These are phyloP conservation scores for Hipposideros armiger DNA, from an alignment of 2,113 vertebrate species.

Conservation along the genomic window DNA sequence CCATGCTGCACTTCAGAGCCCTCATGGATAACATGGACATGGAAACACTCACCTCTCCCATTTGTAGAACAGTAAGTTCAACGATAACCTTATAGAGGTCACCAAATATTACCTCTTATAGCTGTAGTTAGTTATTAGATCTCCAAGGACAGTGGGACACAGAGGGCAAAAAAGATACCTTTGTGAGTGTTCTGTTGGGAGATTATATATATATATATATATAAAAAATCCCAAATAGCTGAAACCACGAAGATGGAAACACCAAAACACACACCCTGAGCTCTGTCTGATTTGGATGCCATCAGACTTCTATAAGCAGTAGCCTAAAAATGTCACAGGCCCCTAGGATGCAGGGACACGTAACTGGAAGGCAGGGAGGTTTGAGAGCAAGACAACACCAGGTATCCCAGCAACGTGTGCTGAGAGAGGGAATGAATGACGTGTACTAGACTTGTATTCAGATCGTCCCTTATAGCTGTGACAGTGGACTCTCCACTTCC, in stretches of 20 bases:
- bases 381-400: neutral
- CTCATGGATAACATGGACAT: neutral
- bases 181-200: no score
- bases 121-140: neutral
- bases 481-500: neutral
- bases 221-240: neutral
- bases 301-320: neutral
- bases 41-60: no score
- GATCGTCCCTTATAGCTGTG: neutral
- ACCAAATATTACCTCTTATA: neutral
- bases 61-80: neutral
- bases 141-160: neutral
- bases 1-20: rapidly evolving
- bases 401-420: neutral
- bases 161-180: no score
- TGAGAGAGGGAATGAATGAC: neutral
- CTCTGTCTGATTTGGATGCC: neutral
- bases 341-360: neutral
- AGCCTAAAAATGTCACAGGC: neutral
- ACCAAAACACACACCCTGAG: neutral
- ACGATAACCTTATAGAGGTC: neutral
- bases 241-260: neutral
- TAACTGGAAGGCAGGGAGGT: neutral
- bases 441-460: neutral
- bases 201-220: no score